A percentile compares a stretch with the other conserved stretches of the same genome.
These are phyloP conservation scores for Andrena flavipes DNA, from an alignment of 2,888 invertebrate genomes.

Conservation along the genomic window DNA sequence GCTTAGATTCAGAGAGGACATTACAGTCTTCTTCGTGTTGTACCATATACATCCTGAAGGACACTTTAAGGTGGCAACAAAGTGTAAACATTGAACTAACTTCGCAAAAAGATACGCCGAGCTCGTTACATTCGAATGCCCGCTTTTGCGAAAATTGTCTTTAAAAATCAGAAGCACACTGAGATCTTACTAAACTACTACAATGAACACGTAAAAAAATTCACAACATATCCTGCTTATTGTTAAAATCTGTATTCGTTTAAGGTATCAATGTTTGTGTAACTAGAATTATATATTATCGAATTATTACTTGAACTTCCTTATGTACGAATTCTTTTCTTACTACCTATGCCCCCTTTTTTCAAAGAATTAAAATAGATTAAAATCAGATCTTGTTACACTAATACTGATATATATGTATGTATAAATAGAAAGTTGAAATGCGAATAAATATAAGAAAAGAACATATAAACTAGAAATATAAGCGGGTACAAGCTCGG, in stretches of 20 bases:
- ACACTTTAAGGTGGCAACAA: slow-evolving; percentile 30
- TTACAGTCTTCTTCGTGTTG: neutral
- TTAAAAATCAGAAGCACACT: neutral
- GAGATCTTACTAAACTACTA: neutral
- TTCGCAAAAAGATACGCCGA: neutral
- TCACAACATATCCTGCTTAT: neutral
- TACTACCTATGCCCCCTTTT: neutral
- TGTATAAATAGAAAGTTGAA: neutral
- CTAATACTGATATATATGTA: neutral
- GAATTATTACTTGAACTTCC: neutral
- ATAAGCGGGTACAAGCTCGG: slow-evolving; percentile 73
- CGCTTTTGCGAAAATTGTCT: too few species aligned
- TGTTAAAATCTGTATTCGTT: neutral
- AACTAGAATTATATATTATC: neutral
- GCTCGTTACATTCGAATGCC: neutral
- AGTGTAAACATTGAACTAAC: slow-evolving; percentile 5
- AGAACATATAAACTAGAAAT: slow-evolving; percentile 62
- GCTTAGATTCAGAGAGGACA: neutral
- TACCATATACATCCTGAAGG: neutral
- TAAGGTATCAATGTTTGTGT: neutral
- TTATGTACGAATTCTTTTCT: neutral
- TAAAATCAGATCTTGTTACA: neutral
- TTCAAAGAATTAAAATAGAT: neutral
- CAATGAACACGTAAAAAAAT: neutral
- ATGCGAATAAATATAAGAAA: neutral